Evolutionary conservation across 2,888 invertebrate species (phyloP).

Genomic region (Lasioglossum marginatum): DNA sequence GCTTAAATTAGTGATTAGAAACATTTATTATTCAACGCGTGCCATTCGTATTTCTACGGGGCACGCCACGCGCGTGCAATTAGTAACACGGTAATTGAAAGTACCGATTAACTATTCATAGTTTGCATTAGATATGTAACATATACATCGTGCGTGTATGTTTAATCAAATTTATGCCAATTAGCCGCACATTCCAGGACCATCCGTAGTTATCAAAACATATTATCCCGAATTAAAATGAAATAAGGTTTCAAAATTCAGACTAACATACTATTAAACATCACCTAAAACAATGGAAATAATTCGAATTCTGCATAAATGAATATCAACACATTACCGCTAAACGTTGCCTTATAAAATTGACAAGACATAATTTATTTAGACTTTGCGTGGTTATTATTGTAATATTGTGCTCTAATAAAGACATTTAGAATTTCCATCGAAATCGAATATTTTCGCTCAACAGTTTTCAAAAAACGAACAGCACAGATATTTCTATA

Average conservation of each 20-base stretch:
- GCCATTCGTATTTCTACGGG: background rate
- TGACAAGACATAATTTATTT: too few species aligned
- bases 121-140: background rate
- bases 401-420: too few species aligned
- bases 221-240: background rate
- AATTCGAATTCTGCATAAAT: too few species aligned
- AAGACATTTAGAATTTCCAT: too few species aligned
- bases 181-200: too few species aligned
- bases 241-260: background rate
- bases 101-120: background rate
- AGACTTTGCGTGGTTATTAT: too few species aligned
- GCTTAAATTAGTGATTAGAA: conserved; percentile 1
- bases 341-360: too few species aligned
- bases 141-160: background rate
- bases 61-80: background rate
- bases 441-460: too few species aligned
- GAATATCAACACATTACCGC: too few species aligned
- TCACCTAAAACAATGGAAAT: background rate
- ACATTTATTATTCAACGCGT: background rate
- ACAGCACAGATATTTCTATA: background rate
- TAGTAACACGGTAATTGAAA: conserved; percentile 14
- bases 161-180: background rate
- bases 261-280: background rate
- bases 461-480: too few species aligned
- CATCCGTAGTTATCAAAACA: background rate